Evolutionary conservation across 2,797 vertebrate species (phyloP).

Genomic region (Rhodeus uyekii): DNA sequence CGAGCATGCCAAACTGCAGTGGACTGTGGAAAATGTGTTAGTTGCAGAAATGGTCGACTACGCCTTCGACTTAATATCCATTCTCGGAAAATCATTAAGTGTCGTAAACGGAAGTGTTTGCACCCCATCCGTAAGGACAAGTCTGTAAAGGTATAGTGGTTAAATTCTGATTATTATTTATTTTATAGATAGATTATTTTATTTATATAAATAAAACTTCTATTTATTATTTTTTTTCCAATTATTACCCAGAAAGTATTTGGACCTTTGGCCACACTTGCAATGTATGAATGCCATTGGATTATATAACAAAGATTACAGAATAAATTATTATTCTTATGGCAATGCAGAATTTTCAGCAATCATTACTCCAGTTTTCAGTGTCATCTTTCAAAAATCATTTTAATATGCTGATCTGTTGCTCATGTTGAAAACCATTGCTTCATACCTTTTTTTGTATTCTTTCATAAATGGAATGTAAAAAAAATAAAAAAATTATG

Average conservation of each 20-base stretch:
- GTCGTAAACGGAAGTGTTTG: conserved; percentile 75
- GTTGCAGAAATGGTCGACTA: conserved; percentile 72
- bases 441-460: background rate
- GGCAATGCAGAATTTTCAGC: background rate
- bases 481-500: background rate
- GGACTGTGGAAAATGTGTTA: conserved; percentile 86
- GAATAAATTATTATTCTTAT: background rate
- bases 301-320: background rate
- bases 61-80: conserved; percentile 60
- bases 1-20: conserved; percentile 79
- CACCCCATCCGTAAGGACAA: conserved; percentile 76
- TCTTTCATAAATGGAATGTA: background rate
- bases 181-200: no score
- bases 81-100: conserved; percentile 66
- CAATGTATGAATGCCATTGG: background rate
- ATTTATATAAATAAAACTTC: no score
- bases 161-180: background rate
- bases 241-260: background rate
- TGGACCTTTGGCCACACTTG: background rate
- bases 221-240: no score
- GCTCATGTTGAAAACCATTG: background rate
- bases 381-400: background rate
- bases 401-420: background rate
- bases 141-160: background rate
- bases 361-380: background rate